These are phyloP conservation scores for Tupiocoris notatus DNA, from an alignment of 2,888 invertebrate genomes.

Conservation along the genomic window DNA sequence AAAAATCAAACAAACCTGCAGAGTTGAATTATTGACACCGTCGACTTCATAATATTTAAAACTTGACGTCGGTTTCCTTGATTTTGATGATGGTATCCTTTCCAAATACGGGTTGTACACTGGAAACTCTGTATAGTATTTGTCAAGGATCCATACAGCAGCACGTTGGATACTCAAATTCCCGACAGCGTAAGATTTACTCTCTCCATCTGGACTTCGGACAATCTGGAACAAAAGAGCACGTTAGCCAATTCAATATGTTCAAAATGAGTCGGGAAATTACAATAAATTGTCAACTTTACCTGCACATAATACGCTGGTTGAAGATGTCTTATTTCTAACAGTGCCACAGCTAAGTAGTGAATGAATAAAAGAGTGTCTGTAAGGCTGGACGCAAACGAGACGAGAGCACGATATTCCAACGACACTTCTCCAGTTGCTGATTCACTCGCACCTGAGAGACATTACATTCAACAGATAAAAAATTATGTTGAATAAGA, in stretches of 20 bases:
- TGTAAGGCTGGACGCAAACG: slow-evolving; percentile 87
- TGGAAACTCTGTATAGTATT: slow-evolving; percentile 93
- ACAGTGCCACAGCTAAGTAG: slow-evolving; percentile 86
- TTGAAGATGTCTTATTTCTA: slow-evolving; percentile 89
- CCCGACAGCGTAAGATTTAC: slow-evolving; percentile 82
- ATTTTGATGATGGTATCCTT: slow-evolving; percentile 80
- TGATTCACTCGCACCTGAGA: slow-evolving; percentile 68
- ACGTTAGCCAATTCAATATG: neutral
- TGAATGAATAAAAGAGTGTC: slow-evolving; percentile 94
- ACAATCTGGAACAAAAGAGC: slow-evolving; percentile 63
- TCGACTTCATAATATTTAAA: slow-evolving; percentile 99
- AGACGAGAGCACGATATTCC: slow-evolving; percentile 84
- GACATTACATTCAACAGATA: too few species aligned
- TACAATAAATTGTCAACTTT: slow-evolving; percentile 20
- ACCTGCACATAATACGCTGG: slow-evolving; percentile 83
- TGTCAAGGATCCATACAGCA: slow-evolving; percentile 86
- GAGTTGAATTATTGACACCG: slow-evolving; percentile 62
- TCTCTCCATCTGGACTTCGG: slow-evolving; percentile 93
- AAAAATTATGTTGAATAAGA: too few species aligned
- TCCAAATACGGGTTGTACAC: slow-evolving; percentile 96
- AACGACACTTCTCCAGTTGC: slow-evolving; percentile 72
- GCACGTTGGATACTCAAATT: slow-evolving; percentile 92
- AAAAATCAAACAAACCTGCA: slow-evolving; percentile 51
- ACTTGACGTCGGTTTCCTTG: slow-evolving; percentile 69
- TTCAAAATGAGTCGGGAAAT: neutral